phyloP scores from a whole-genome alignment of 2,797 vertebrate species.

The Neomorphus geoffroyi region DNA sequence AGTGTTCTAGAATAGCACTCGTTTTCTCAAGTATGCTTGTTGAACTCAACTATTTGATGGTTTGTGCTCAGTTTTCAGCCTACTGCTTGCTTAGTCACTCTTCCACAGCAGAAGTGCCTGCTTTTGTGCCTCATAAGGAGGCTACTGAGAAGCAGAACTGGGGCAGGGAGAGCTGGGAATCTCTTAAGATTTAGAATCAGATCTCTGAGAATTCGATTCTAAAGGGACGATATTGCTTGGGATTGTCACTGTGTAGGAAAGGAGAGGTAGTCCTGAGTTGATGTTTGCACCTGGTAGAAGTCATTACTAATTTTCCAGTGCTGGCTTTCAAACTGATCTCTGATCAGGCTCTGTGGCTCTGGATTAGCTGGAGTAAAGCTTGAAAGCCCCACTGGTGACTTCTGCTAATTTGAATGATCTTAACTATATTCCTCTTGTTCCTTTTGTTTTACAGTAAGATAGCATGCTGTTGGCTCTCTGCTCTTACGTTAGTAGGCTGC shows the following conservation, averaged over 20 bases:
- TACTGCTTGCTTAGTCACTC: constrained; percentile 30
- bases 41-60: background rate
- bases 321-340: background rate
- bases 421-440: background rate
- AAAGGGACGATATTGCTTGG: background rate
- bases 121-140: background rate
- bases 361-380: background rate
- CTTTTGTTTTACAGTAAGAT: background rate
- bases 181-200: background rate
- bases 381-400: background rate
- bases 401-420: background rate
- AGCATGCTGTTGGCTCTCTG: background rate
- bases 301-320: background rate
- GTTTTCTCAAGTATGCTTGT: background rate
- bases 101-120: background rate
- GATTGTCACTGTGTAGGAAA: background rate
- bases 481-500: background rate
- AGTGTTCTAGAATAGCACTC: background rate
- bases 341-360: background rate
- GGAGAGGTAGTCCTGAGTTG: background rate
- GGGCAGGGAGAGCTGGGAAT: background rate
- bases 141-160: background rate
- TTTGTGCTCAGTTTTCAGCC: constrained; percentile 2
- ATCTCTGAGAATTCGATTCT: background rate
- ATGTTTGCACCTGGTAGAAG: background rate